Evolutionary conservation across 2,797 vertebrate species (phyloP).

Genomic region (Peromyscus melanophrys): DNA sequence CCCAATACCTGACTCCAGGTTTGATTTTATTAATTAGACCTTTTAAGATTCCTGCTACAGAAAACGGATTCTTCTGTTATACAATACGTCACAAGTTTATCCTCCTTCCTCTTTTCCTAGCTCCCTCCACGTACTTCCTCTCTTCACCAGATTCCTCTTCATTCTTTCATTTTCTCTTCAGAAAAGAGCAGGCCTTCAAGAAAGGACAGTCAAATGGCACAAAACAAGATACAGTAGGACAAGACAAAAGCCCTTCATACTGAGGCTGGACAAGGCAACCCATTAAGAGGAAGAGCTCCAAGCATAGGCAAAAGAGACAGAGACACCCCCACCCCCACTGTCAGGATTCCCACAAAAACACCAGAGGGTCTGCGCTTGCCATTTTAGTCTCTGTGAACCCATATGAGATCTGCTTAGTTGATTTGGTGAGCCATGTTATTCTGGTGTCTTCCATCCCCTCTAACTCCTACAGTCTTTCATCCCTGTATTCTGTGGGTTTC

Average conservation of each 20-base stretch:
- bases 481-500: background rate
- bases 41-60: too few relatives aligned
- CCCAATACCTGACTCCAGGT: too few relatives aligned
- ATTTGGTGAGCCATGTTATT: background rate
- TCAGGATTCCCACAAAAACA: background rate
- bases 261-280: too few relatives aligned
- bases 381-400: background rate
- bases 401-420: background rate
- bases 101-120: background rate
- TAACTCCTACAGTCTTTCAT: background rate
- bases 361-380: background rate
- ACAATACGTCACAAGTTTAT: background rate
- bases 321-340: background rate
- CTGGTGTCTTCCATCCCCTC: too few relatives aligned
- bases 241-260: too few relatives aligned
- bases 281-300: too few relatives aligned
- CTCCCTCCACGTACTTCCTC: fast-evolving
- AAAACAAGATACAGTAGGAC: too few relatives aligned
- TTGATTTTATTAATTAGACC: too few relatives aligned
- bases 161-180: background rate
- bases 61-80: background rate
- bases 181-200: too few relatives aligned
- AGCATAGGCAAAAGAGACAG: too few relatives aligned
- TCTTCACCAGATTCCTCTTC: background rate
- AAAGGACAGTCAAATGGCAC: too few relatives aligned